Conservation (phyloP, 2,113 vertebrate genomes). For the Enhydra lutris region DNA sequence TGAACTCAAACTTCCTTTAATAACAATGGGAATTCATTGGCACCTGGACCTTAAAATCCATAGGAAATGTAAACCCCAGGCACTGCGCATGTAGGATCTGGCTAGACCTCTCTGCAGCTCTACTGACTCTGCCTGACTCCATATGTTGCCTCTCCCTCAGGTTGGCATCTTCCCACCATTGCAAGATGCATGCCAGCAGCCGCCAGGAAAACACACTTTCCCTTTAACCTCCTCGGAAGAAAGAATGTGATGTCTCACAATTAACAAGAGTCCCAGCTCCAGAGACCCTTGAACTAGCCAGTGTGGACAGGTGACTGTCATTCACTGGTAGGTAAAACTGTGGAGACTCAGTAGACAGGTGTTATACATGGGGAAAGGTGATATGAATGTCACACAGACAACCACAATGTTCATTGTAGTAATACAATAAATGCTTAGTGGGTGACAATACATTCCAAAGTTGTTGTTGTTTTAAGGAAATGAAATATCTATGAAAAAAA, state of each 20-base stretch:
- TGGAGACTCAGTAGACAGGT: neutral
- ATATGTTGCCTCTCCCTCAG: rapidly evolving
- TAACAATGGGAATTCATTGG: neutral
- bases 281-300: neutral
- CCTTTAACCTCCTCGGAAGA: neutral
- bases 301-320: neutral
- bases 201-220: neutral
- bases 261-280: neutral
- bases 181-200: neutral
- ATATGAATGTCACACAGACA: neutral
- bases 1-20: neutral
- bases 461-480: neutral
- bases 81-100: rapidly evolving
- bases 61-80: rapidly evolving
- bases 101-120: neutral
- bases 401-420: neutral
- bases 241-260: neutral
- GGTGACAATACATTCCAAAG: neutral
- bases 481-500: neutral
- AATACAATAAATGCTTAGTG: neutral
- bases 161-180: neutral
- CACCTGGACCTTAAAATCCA: neutral
- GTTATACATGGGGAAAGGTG: neutral
- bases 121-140: neutral
- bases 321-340: neutral